Evolutionary conservation across 2,888 invertebrate species (phyloP).

Genomic region (Oligia latruncula): DNA sequence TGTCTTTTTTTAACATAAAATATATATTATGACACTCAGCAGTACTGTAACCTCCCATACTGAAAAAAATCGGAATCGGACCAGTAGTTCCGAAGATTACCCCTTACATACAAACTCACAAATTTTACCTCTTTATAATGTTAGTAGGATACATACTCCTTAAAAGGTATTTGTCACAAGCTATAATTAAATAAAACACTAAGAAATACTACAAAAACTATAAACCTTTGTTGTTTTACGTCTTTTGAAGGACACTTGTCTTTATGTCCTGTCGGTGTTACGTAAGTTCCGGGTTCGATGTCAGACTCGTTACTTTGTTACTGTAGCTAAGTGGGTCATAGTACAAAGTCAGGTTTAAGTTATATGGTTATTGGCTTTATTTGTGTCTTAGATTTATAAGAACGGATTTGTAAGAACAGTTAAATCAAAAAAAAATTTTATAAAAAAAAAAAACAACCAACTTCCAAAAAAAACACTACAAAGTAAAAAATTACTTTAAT

Average conservation of each 20-base stretch:
- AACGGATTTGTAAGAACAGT: no score
- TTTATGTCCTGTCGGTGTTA: conserved; percentile 28
- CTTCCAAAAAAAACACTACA: no score
- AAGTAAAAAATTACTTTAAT: no score
- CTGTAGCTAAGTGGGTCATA: conserved; percentile 21
- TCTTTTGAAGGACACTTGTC: conserved; percentile 30
- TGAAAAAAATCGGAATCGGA: no score
- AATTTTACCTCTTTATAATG: neutral
- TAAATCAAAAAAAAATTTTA: no score
- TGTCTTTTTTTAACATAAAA: no score
- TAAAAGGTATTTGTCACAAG: conserved; percentile 22
- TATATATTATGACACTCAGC: no score
- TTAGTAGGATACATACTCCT: neutral
- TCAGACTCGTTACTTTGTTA: conserved; percentile 13
- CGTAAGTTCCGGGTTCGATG: conserved; percentile 44
- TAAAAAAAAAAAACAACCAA: no score
- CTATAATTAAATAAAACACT: conserved; percentile 27
- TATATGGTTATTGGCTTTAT: neutral
- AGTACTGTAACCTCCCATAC: no score
- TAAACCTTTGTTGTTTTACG: conserved; percentile 25
- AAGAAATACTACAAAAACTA: conserved; percentile 32
- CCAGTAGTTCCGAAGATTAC: no score
- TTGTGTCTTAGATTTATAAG: no score
- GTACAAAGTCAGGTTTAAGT: neutral
- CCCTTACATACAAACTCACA: no score